Percentiles rank a stretch among this genome's conserved stretches.
These are phyloP conservation scores for Festucalex cinctus DNA, from an alignment of 2,113 vertebrate genomes.

Conservation along the genomic window DNA sequence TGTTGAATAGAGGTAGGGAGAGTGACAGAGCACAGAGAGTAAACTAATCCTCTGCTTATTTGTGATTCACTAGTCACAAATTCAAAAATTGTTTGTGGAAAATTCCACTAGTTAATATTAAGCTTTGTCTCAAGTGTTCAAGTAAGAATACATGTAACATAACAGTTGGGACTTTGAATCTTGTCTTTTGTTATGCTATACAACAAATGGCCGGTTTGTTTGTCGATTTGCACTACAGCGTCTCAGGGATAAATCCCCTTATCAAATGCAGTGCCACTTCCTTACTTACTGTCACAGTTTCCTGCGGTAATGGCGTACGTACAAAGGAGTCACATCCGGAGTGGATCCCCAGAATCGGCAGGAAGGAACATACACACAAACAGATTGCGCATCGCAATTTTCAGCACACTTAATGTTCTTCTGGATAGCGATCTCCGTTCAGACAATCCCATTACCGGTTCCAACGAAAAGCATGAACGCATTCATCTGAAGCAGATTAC, in stretches of 20 bases:
- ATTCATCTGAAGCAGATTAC: neutral
- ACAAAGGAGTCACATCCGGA: neutral
- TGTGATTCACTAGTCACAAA: no score
- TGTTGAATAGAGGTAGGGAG: no score
- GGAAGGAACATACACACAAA: neutral
- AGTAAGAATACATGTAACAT: no score
- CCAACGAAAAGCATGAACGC: neutral
- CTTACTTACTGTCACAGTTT: neutral
- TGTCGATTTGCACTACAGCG: neutral
- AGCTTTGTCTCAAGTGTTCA: no score
- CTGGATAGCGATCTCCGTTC: neutral
- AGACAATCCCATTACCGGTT: neutral
- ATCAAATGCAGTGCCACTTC: neutral
- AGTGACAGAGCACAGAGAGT: no score
- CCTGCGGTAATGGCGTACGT: neutral
- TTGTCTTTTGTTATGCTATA: no score
- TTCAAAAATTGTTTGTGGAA: no score
- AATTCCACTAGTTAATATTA: no score
- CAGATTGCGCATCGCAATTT: neutral
- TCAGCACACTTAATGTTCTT: neutral
- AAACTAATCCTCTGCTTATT: no score
- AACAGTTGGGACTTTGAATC: no score
- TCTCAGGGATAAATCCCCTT: neutral
- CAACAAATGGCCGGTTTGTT: neutral
- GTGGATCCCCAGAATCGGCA: neutral